A percentile compares a stretch with the other conserved stretches of the same genome.
phyloP scores from a whole-genome alignment of 2,113 vertebrate species.

The Mirounga angustirostris region DNA sequence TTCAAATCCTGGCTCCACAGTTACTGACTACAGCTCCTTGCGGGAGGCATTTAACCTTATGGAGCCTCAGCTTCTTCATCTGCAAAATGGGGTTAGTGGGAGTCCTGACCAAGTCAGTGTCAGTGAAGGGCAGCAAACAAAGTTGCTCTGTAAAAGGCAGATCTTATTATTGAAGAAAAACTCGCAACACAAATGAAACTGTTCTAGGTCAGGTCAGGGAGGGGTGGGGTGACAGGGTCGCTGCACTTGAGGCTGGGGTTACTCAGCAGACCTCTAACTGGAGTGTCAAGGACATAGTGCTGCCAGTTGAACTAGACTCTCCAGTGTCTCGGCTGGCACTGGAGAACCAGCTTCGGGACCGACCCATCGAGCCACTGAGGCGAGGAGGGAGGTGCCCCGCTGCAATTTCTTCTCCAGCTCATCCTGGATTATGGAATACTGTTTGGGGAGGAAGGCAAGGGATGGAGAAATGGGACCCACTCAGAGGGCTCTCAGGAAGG shows the following conservation, averaged over 20 bases:
- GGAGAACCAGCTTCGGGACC: not conserved
- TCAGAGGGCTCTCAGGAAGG: not conserved
- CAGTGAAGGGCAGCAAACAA: not conserved
- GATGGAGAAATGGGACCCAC: not conserved
- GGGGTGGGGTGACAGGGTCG: too few relatives aligned
- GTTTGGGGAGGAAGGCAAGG: not conserved
- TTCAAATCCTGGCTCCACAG: not conserved
- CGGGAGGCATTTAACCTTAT: not conserved
- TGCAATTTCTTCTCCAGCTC: not conserved
- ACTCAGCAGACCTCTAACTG: not conserved
- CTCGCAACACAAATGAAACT: not conserved
- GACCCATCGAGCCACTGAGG: not conserved
- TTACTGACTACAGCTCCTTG: not conserved
- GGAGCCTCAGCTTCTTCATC: not conserved
- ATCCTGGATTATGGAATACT: too few relatives aligned
- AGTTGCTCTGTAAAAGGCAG: not conserved
- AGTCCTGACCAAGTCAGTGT: not conserved
- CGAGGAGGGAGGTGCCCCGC: not conserved
- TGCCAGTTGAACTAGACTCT: not conserved
- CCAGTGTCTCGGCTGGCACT: fast-evolving
- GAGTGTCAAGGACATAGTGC: not conserved
- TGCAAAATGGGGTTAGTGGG: not conserved
- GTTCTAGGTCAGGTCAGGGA: not conserved
- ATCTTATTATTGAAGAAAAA: not conserved
- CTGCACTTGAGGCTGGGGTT: not conserved